Evolutionary conservation across 2,888 invertebrate species (phyloP), one percentile per base, ranked within the genome.

Genomic region (Callinectes sapidus): DNA sequence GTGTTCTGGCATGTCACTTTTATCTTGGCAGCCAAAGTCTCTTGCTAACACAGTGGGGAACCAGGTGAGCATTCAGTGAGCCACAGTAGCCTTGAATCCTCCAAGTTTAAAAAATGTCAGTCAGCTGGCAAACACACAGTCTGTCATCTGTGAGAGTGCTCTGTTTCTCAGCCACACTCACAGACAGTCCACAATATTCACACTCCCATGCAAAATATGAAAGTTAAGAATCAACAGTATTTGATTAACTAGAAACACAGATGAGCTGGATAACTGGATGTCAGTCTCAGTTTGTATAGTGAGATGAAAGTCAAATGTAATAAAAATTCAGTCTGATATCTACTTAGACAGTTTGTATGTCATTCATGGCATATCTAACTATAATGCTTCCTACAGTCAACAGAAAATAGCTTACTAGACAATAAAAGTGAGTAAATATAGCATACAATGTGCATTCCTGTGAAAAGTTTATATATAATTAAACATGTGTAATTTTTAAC

Each of bases 91-190:
- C 16, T 81, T 35, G 10, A 35, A 81, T 32, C 14, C 81, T 16
- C 18, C 81, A 35, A 16, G 35, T 0, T 32, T 18, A 3, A 32
- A 32, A 13, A 32, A 81, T 6, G 3, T 81, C 35, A 32, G 81
- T 81, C 81, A 13, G 14, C 16, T 81, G 13, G 32, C 81, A 81
- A 81, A 35, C 81, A 81, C 81, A 81, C 81, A 39, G n/a, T 14
- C 35, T 18, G 81, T 81, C 81, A 81, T 81, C 32, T 81, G 16
- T 35, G 13, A 16, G 32, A 16, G 35, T 10, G 10, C 35, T 81
- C 16, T 35, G 81, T 81, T 81, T 81, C 81, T 81, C 81, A 81
- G 35, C 14, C 81, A 81, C 81, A 81, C 81, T 2, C 81, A 81
- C 81, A 81, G 35, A 32, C 35, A 81, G 23, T 35, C 81, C 32